Evolutionary conservation across 2,888 invertebrate species (phyloP), one percentile per base, ranked within the genome.

Genomic region (Carcina quercana): DNA sequence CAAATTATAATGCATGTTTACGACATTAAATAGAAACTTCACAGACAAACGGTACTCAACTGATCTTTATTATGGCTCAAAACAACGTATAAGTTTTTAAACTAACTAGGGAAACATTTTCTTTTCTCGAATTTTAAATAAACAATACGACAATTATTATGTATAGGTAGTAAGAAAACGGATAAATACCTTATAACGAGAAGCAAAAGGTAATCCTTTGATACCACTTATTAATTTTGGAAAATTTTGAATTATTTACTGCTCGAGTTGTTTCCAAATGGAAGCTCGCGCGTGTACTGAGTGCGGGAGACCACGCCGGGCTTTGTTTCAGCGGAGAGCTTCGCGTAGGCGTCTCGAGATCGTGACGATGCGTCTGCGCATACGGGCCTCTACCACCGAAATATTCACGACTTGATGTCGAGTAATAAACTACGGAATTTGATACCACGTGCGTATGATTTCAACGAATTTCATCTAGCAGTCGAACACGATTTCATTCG

Each of bases 201-300:
- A 21, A 10, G 15, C 26, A 10, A 30, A 28, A n/a, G 13, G 13
- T 31, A 35, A 30, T 30, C 30, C 34, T 19, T 35, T 26, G 28
- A 19, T 10, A 15, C 24, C 30, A 35, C 28, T 30, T 25, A 13
- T n/a, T 13, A 37, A 27, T 37, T 22, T 28, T 34, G 28, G 27
- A 30, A 14, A 20, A 15, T 25, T 32, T n/a, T 32, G 28, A 27
- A 32, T 37, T 52, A 39, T 49, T 43, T 30, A 3, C 6, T 10
- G 24, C 32, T 42, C 44, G 59, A 72, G 68, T 42, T 70, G 76
- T 68, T 68, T 61, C 54, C 61, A 51, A 53, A 50, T 40, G 54
- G 56, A 67, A 72, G 76, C 61, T 75, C 66, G 58, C 68, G 62
- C 57, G 59, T 63, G 60, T 51, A 83, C 82, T 83, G 80, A 71